Percentiles rank a stretch among this genome's conserved stretches.
Conservation (phyloP, 2,888 invertebrate genomes). For the Drosophila diplacantha region DNA sequence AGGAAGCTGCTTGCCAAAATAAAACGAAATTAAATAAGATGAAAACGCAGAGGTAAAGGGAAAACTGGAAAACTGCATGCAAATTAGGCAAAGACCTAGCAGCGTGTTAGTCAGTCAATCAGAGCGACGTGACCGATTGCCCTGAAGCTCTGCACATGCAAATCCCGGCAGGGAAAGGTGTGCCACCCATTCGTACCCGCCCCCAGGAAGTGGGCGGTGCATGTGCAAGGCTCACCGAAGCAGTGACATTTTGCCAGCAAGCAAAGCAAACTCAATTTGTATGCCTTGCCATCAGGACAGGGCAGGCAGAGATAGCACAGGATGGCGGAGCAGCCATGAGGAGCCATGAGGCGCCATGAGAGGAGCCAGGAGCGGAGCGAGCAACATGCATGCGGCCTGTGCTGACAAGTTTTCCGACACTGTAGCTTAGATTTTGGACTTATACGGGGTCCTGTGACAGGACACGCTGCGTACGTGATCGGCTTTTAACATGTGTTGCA, state of each 20-base stretch:
- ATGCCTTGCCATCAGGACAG: constrained; percentile 29
- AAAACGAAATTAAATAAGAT: constrained; percentile 4
- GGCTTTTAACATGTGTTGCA: constrained; percentile 48
- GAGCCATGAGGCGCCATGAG: background rate
- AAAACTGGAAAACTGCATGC: background rate
- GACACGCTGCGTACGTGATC: constrained; percentile 62
- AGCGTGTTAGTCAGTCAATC: constrained; percentile 53
- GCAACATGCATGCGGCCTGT: constrained; percentile 34
- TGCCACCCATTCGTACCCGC: background rate
- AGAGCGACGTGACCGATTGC: constrained; percentile 42
- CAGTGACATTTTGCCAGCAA: constrained; percentile 31
- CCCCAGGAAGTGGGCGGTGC: constrained; percentile 4
- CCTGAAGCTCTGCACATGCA: constrained; percentile 55
- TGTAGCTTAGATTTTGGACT: constrained; percentile 36
- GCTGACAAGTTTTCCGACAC: constrained; percentile 39
- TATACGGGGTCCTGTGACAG: constrained; percentile 61
- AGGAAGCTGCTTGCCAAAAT: constrained; percentile 20
- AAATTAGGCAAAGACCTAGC: constrained; percentile 23
- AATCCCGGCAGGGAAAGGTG: constrained; percentile 42
- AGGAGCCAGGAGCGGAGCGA: background rate
- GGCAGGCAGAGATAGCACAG: constrained; percentile 24
- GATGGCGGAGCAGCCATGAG: background rate
- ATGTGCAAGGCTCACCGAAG: constrained; percentile 18
- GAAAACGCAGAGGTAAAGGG: background rate
- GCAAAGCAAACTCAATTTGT: constrained; percentile 61